A percentile compares a stretch with the other conserved stretches of the same genome.
Evolutionary conservation across 2,888 invertebrate genomes (phyloP).

Genomic region (Drosophila phalerata): DNA sequence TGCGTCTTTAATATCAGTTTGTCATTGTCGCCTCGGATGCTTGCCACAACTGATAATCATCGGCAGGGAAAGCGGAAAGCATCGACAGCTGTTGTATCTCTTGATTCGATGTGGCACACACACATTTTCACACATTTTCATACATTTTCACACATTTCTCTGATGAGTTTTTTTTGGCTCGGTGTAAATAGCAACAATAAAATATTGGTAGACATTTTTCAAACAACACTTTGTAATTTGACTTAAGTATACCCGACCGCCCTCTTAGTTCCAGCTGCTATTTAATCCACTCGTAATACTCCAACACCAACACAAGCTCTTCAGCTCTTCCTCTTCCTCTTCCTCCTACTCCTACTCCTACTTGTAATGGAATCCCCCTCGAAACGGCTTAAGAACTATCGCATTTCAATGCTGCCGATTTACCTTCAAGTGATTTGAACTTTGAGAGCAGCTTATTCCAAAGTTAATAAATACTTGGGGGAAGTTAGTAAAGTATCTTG

Average conservation of each 20-base stretch:
- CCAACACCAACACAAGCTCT: neutral
- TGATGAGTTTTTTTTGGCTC: constrained; percentile 60
- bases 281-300: constrained; percentile 5
- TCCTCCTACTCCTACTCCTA: neutral
- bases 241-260: constrained; percentile 3
- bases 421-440: constrained; percentile 19
- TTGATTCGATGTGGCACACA: constrained; percentile 37
- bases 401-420: constrained; percentile 18
- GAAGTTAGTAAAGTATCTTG: constrained; percentile 4
- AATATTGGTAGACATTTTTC: constrained; percentile 55
- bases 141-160: constrained; percentile 47
- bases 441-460: constrained; percentile 9
- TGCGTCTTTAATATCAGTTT: constrained; percentile 75
- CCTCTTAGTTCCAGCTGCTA: neutral
- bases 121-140: constrained; percentile 4
- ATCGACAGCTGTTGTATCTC: constrained; percentile 59
- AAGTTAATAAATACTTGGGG: neutral
- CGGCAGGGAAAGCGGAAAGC: constrained; percentile 21
- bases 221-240: constrained; percentile 50
- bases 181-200: constrained; percentile 44
- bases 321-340: neutral
- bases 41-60: constrained; percentile 52
- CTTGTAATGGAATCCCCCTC: neutral
- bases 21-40: constrained; percentile 30
- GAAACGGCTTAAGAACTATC: constrained; percentile 21